Evolutionary conservation across 2,797 vertebrate species (phyloP).

Genomic region (Megaceryle alcyon): DNA sequence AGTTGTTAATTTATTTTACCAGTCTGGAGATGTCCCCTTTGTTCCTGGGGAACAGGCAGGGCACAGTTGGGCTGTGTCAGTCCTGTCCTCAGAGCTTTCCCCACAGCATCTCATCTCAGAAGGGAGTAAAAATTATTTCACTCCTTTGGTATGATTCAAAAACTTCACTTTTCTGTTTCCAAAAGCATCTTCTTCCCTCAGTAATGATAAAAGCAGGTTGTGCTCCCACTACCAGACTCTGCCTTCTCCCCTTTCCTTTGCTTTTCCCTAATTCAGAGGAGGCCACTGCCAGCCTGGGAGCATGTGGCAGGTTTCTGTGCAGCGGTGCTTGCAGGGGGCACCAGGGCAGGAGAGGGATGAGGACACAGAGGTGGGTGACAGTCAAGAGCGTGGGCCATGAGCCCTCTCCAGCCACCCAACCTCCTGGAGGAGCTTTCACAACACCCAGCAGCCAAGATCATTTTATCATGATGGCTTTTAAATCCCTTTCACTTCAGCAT

Average conservation of each 20-base stretch:
- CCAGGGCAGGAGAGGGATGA: neutral
- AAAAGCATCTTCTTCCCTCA: neutral
- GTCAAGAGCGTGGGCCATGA: rapidly evolving
- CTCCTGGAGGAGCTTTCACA: neutral
- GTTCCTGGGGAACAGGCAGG: neutral
- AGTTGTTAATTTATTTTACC: neutral
- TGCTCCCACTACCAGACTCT: neutral
- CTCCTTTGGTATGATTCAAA: neutral
- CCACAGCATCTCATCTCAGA: neutral
- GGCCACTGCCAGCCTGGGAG: rapidly evolving
- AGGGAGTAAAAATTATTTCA: neutral
- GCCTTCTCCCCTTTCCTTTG: neutral
- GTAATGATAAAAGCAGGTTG: neutral
- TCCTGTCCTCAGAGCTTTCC: neutral
- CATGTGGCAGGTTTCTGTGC: neutral
- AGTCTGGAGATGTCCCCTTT: neutral
- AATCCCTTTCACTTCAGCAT: neutral
- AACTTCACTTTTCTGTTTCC: neutral
- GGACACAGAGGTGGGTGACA: rapidly evolving
- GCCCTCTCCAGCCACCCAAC: neutral
- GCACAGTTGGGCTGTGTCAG: neutral
- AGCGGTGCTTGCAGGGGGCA: neutral
- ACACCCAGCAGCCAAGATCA: neutral
- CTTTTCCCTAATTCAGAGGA: neutral
- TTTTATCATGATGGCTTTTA: neutral